Evolutionary conservation across 2,797 vertebrate species (phyloP).

Genomic region (Myripristis murdjan): DNA sequence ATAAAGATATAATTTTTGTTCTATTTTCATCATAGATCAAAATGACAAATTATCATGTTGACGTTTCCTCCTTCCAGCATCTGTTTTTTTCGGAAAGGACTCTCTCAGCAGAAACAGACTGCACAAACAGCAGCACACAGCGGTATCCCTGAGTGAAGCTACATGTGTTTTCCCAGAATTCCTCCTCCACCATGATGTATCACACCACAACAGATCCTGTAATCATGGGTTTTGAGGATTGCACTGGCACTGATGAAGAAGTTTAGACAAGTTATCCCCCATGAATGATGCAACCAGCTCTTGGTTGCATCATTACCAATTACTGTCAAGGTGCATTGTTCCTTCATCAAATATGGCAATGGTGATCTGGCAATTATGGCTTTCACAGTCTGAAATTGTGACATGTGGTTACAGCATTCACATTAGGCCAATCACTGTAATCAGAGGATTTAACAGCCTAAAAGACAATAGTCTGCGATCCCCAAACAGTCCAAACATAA

Average conservation of each 20-base stretch:
- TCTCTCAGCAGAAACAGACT: not conserved
- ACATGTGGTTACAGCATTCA: not conserved
- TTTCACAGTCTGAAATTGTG: not conserved
- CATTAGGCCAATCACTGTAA: not conserved
- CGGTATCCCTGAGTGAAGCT: constrained; percentile 2
- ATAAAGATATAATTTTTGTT: constrained; percentile 5
- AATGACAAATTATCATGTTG: not conserved
- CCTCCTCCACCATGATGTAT: not conserved
- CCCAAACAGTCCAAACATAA: no score
- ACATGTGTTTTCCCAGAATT: not conserved
- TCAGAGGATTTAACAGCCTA: no score
- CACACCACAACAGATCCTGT: not conserved
- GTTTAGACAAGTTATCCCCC: not conserved
- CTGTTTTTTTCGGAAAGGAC: constrained; percentile 18
- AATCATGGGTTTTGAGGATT: not conserved
- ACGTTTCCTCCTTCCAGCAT: constrained; percentile 18
- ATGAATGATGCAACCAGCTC: not conserved
- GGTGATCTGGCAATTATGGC: not conserved
- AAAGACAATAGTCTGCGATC: no score
- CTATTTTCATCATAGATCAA: constrained; percentile 27
- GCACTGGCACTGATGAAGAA: not conserved
- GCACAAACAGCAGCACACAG: not conserved
- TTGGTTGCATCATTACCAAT: no score
- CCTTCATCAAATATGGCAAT: not conserved
- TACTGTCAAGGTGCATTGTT: not conserved